phyloP scores from a whole-genome alignment of 2,113 vertebrate species.

The Crotalus helleri region DNA sequence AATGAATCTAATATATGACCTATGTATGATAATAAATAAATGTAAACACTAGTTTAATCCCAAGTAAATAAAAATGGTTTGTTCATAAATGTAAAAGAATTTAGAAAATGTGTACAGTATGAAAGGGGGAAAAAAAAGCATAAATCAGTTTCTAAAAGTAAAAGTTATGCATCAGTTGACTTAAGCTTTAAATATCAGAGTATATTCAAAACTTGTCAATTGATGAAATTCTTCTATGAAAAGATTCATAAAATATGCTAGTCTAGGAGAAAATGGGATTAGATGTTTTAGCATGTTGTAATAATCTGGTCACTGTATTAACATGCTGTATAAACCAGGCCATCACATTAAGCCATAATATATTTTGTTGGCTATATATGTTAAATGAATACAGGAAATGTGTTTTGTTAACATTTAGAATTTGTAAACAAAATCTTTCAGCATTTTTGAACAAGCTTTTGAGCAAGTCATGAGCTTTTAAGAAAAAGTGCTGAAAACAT shows the following conservation, averaged over 20 bases:
- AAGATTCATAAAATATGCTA: not conserved
- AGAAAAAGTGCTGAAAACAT: not conserved
- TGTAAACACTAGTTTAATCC: not conserved
- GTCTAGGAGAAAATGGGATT: not conserved
- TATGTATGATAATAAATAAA: not conserved
- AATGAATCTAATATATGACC: not conserved
- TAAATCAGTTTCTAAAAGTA: not conserved
- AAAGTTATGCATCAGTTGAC: not conserved
- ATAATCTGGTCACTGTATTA: not conserved
- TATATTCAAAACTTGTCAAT: not conserved
- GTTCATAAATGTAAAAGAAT: not conserved
- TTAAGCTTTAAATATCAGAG: not conserved
- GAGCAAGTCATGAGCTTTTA: not conserved
- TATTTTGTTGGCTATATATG: not conserved
- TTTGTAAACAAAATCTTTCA: not conserved
- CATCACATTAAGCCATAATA: not conserved
- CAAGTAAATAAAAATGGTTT: not conserved
- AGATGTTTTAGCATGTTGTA: not conserved
- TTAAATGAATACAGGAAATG: not conserved
- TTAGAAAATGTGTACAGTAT: not conserved
- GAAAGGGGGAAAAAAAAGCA: not conserved
- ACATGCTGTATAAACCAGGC: not conserved
- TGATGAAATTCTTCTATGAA: not conserved
- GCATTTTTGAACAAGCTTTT: not conserved
- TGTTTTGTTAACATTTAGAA: not conserved